Percentiles rank a stretch among this genome's conserved stretches.
Evolutionary conservation across 2,888 invertebrate genomes (phyloP).

Genomic region (Metacarcinus magister): DNA sequence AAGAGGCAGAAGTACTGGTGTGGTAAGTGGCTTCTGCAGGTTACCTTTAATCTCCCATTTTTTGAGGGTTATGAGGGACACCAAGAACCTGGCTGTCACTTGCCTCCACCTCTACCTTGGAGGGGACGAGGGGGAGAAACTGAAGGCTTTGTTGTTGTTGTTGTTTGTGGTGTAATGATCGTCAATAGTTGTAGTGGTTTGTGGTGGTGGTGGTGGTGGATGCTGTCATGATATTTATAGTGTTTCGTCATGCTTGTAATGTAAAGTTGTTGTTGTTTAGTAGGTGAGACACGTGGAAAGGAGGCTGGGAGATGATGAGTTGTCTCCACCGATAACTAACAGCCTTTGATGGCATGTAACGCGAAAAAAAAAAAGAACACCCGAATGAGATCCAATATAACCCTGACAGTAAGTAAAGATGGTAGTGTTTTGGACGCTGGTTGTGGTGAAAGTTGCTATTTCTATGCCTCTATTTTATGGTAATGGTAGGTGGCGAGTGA

Average conservation of each 20-base stretch:
- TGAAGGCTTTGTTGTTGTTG: neutral
- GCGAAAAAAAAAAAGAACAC: too few relatives aligned
- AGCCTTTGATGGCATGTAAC: too few relatives aligned
- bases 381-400: neutral
- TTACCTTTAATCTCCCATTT: conserved; percentile 21
- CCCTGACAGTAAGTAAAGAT: neutral
- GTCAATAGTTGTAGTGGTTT: too few relatives aligned
- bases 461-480: neutral
- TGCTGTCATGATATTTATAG: too few relatives aligned
- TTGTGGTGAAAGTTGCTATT: neutral
- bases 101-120: neutral
- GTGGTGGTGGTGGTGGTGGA: neutral
- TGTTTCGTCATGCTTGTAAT: too few relatives aligned
- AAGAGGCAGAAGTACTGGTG: neutral
- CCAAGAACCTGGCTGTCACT: neutral
- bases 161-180: neutral
- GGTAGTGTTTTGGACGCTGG: neutral
- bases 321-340: too few relatives aligned
- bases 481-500: neutral
- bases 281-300: too few relatives aligned
- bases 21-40: neutral
- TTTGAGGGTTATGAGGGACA: conserved; percentile 9
- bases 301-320: too few relatives aligned
- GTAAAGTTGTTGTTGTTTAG: too few relatives aligned
- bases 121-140: neutral